Percentiles rank a stretch among this genome's conserved stretches.
phyloP scores from a whole-genome alignment of 2,113 vertebrate species.

The Spea bombifrons region DNA sequence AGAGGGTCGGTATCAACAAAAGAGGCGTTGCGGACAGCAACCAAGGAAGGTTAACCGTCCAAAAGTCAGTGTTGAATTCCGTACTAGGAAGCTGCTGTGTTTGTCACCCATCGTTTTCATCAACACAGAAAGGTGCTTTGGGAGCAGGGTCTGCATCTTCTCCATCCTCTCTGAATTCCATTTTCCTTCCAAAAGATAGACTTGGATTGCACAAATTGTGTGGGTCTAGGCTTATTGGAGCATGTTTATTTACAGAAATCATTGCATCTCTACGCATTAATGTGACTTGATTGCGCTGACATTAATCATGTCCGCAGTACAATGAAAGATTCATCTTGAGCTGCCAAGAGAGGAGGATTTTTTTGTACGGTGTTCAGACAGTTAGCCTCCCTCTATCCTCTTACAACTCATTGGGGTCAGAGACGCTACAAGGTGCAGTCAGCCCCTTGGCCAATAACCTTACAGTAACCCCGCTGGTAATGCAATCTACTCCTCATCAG shows the following conservation, averaged over 20 bases:
- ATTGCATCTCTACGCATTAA: slow-evolving; percentile 40
- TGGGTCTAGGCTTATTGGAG: slow-evolving; percentile 22
- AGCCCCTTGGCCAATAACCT: slow-evolving; percentile 59
- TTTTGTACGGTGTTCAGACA: slow-evolving; percentile 42
- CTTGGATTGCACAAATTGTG: not conserved
- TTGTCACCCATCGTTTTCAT: too few relatives aligned
- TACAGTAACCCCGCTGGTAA: slow-evolving; percentile 59
- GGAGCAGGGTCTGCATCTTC: too few relatives aligned
- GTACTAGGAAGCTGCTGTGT: too few relatives aligned
- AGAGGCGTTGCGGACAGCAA: too few relatives aligned
- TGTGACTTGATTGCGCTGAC: slow-evolving; percentile 52
- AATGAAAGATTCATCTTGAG: slow-evolving; percentile 55
- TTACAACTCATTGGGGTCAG: slow-evolving; percentile 46
- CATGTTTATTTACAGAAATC: slow-evolving; percentile 48
- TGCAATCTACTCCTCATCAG: slow-evolving; percentile 55
- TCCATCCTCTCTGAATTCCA: not conserved
- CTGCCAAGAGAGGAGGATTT: slow-evolving; percentile 39
- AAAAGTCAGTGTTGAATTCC: too few relatives aligned
- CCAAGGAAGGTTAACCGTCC: too few relatives aligned
- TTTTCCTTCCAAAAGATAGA: slow-evolving; percentile 5
- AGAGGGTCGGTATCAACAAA: too few relatives aligned
- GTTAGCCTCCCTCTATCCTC: slow-evolving; percentile 3
- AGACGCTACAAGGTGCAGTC: slow-evolving; percentile 49
- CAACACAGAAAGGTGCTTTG: too few relatives aligned
- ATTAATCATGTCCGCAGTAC: slow-evolving; percentile 54